Percentiles rank a stretch among this genome's conserved stretches.
Conservation (phyloP, 2,113 vertebrate genomes). For the Saccopteryx leptura region DNA sequence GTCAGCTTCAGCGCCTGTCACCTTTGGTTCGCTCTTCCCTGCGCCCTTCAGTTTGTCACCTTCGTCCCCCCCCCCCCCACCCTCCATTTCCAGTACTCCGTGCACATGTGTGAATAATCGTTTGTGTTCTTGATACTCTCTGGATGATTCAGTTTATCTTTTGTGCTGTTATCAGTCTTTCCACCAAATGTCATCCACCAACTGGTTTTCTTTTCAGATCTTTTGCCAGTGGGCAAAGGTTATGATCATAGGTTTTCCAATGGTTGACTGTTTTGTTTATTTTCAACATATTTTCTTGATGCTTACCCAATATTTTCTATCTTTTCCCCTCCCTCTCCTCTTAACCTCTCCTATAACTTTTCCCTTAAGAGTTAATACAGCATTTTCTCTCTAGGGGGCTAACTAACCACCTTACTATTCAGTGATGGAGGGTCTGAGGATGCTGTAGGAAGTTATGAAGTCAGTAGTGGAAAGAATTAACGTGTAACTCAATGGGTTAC, state of each 20-base stretch:
- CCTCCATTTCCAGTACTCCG: neutral
- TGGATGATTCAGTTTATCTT: neutral
- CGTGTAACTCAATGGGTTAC: neutral
- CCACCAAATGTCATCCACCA: neutral
- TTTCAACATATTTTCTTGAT: neutral
- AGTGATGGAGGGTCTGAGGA: neutral
- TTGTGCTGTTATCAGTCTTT: neutral
- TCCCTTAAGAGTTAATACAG: neutral
- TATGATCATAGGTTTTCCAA: neutral
- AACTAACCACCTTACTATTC: neutral
- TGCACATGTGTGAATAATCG: neutral
- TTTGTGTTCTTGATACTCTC: neutral
- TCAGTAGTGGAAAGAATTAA: slow-evolving; percentile 48
- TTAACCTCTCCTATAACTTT: neutral
- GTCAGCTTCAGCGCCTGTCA: neutral
- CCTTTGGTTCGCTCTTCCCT: neutral
- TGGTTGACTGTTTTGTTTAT: neutral
- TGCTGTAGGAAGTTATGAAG: neutral
- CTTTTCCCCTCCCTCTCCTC: neutral
- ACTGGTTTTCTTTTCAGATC: neutral
- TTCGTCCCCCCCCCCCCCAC: neutral
- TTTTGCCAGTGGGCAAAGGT: neutral
- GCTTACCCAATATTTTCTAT: neutral
- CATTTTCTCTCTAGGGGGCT: slow-evolving; percentile 20
- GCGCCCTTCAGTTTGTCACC: slow-evolving; percentile 55